Evolutionary conservation across 64 coral and sea anemone species (phyloP), one percentile per base, ranked within the genome.

Genomic region (Actinia equina): DNA sequence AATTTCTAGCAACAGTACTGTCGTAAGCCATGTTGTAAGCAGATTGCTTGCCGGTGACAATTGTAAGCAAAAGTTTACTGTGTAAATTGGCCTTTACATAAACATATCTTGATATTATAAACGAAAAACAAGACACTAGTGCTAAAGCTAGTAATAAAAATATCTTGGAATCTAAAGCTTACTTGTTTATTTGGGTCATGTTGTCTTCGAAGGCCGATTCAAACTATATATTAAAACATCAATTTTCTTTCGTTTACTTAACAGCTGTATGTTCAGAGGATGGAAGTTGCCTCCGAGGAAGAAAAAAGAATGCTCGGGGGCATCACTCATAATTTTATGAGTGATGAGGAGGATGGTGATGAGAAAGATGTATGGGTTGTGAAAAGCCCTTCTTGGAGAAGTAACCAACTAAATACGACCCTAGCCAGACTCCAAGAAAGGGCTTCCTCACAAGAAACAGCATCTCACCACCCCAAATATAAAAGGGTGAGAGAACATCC

Each of bases 301-400:
- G 63, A 69, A 69, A 69, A 69, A 69, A 69, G 63, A 69, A 69
- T 69, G 63, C 63, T 69, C 23, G 63, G 7, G 4, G 63, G 63
- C 63, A 69, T 69, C 63, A 69, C 63, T 69, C 63, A 69, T 69
- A 69, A 69, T 69, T 69, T 69, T 69, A 49, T 49, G 61, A 64
- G 61, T 64, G 61, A 64, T 64, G 61, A 64, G 61, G 61, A 64
- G 61, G 61, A 64, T 5, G 61, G 61, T 64, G 61, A 64, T 19
- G 61, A 64, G 61, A 64, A 6, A 1, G 61, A 64, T 64, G 61
- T 64, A 64, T 64, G 61, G 61, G 61, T 64, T 64, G 61, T 64
- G 1, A 64, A 19, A 64, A 64, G 61, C 4, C 61, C 61, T 23
- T 64, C 61, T 64, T 64, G 61, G 20, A 64, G 61, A 64, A 64